phyloP scores from a whole-genome alignment of 2,888 invertebrate genomes.

The Troides aeacus region DNA sequence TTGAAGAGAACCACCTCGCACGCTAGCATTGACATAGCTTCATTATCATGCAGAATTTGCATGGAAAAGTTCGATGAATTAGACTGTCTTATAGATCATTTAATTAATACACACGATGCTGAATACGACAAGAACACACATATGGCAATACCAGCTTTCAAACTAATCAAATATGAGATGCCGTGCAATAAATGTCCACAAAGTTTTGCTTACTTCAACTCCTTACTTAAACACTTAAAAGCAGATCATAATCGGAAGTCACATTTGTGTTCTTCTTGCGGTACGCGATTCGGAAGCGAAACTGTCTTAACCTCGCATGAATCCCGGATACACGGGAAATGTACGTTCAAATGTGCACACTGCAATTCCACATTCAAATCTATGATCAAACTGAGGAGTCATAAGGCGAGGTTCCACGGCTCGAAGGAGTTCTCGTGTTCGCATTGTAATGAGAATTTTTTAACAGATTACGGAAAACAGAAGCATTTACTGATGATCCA shows the following conservation, averaged over 20 bases:
- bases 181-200: slow-evolving; percentile 40
- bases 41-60: slow-evolving; percentile 44
- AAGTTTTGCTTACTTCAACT: slow-evolving; percentile 41
- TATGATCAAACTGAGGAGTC: slow-evolving; percentile 38
- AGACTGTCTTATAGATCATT: slow-evolving; percentile 39
- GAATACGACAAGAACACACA: slow-evolving; percentile 38
- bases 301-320: slow-evolving; percentile 41
- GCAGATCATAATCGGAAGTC: slow-evolving; percentile 40
- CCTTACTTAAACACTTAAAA: slow-evolving; percentile 44
- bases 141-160: slow-evolving; percentile 39
- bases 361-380: slow-evolving; percentile 43
- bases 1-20: slow-evolving; percentile 37
- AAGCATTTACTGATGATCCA: slow-evolving; percentile 46
- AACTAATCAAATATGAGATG: slow-evolving; percentile 40
- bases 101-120: slow-evolving; percentile 39
- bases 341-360: slow-evolving; percentile 39
- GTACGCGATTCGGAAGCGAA: slow-evolving; percentile 39
- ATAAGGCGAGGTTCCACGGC: slow-evolving; percentile 44
- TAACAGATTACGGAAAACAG: slow-evolving; percentile 42
- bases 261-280: slow-evolving; percentile 43
- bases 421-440: slow-evolving; percentile 43
- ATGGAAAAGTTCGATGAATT: slow-evolving; percentile 35
- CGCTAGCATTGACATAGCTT: slow-evolving; percentile 42
- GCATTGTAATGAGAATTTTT: slow-evolving; percentile 45
- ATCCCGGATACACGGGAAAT: slow-evolving; percentile 36